phyloP scores from a whole-genome alignment of 1,140 invertebrate genomes.

The Ceratosolen fusciceps region DNA sequence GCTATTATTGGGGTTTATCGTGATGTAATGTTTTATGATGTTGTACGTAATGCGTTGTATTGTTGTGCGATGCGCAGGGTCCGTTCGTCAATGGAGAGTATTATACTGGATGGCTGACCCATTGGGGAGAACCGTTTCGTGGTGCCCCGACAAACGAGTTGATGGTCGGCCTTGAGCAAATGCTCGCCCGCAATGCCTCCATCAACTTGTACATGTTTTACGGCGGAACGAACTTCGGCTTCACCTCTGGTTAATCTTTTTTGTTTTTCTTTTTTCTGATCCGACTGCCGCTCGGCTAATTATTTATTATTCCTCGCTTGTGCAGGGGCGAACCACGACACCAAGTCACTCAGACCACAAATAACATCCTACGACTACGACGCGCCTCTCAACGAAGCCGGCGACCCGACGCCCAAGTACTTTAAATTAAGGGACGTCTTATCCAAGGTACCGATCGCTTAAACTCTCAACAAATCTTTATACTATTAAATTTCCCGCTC shows the following conservation, averaged over 20 bases:
- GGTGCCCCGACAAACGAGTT: constrained; percentile 71
- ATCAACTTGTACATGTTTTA: constrained; percentile 87
- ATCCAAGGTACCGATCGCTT: constrained; percentile 70
- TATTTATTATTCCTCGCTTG: no score
- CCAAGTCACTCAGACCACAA: constrained; percentile 71
- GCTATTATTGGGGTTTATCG: no score
- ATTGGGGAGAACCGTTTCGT: constrained; percentile 83
- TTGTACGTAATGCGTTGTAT: no score
- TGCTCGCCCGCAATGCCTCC: constrained; percentile 78
- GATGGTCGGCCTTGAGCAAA: constrained; percentile 75
- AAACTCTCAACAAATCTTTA: no score
- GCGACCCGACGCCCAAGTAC: constrained; percentile 87
- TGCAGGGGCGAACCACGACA: constrained; percentile 75
- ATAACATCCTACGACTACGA: constrained; percentile 91
- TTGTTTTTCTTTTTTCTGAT: no score
- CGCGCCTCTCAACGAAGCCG: constrained; percentile 86
- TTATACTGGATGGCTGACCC: constrained; percentile 89
- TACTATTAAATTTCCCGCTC: no score
- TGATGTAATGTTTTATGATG: no score
- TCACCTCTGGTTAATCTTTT: constrained; percentile 73
- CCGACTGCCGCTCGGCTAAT: not conserved
- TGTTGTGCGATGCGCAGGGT: constrained; percentile 69
- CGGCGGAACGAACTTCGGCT: constrained; percentile 83
- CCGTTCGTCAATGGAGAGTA: constrained; percentile 91
- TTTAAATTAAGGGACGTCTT: constrained; percentile 79